Evolutionary conservation across 2,113 vertebrate species (phyloP).

Genomic region (Rhodinocichla rosea): DNA sequence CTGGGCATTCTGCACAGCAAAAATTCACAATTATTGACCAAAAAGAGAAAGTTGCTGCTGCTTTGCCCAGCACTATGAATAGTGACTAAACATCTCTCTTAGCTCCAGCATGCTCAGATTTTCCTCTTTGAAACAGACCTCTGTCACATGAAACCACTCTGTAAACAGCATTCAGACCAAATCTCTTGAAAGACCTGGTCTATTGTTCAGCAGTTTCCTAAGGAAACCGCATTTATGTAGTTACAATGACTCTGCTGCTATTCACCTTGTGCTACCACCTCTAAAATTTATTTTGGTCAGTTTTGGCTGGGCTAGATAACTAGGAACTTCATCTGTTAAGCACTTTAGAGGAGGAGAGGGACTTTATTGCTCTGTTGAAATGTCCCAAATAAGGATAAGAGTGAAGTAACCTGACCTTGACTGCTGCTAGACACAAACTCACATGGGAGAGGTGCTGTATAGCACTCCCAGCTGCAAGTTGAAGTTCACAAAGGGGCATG

Average conservation of each 20-base stretch:
- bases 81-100: not conserved
- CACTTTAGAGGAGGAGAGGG: not conserved
- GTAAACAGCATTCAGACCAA: not conserved
- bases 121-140: not conserved
- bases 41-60: not conserved
- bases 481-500: not conserved
- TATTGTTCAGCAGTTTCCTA: constrained; percentile 48
- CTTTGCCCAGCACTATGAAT: not conserved
- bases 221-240: constrained; percentile 1
- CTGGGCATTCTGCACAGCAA: not conserved
- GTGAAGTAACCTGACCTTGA: not conserved
- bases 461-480: not conserved
- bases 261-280: not conserved
- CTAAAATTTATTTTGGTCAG: constrained; percentile 2
- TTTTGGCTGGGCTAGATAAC: not conserved
- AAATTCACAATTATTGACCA: not conserved
- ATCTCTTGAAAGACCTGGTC: not conserved
- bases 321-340: not conserved
- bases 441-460: not conserved
- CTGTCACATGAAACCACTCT: not conserved
- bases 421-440: not conserved
- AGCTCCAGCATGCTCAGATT: not conserved
- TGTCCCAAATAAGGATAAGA: not conserved
- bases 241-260: constrained; percentile 8
- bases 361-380: not conserved